These are phyloP conservation scores for Bruchidius siliquastri DNA, from an alignment of 2,888 invertebrate species.

Conservation along the genomic window DNA sequence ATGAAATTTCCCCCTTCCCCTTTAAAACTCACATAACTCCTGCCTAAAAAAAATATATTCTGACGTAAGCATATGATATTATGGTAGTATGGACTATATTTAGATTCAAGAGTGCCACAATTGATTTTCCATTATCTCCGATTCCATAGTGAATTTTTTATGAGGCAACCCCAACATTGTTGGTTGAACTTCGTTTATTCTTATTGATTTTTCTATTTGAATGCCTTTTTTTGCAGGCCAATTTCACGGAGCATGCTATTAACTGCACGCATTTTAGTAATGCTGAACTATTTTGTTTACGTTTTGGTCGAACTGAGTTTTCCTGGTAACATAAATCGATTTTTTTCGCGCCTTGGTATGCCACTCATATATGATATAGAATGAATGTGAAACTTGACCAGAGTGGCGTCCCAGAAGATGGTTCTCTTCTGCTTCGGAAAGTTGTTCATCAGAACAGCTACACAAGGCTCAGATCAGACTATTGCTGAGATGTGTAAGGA, in stretches of 20 bases:
- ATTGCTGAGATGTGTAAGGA: no score
- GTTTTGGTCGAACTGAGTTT: neutral
- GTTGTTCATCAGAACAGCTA: no score
- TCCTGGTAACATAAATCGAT: neutral
- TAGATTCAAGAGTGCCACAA: neutral
- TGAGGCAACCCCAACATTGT: neutral
- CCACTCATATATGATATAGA: no score
- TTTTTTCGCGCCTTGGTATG: neutral
- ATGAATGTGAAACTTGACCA: no score
- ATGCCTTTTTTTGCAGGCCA: neutral
- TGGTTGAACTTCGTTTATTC: neutral
- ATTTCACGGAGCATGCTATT: neutral
- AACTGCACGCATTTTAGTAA: neutral
- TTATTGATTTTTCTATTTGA: neutral
- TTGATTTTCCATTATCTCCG: neutral
- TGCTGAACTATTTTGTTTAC: neutral
- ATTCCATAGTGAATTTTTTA: neutral
- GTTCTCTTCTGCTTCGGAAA: no score
- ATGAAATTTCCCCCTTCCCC: no score
- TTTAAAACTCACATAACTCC: no score
- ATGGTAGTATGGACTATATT: neutral
- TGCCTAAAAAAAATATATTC: no score
- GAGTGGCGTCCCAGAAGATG: no score
- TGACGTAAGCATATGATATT: neutral
- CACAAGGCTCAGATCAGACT: no score